Evolutionary conservation across 35 echinoderm and acorn worm genomes (phyloP), one percentile per base, ranked within the genome.

Genomic region (Ophiothrix spiculata): DNA sequence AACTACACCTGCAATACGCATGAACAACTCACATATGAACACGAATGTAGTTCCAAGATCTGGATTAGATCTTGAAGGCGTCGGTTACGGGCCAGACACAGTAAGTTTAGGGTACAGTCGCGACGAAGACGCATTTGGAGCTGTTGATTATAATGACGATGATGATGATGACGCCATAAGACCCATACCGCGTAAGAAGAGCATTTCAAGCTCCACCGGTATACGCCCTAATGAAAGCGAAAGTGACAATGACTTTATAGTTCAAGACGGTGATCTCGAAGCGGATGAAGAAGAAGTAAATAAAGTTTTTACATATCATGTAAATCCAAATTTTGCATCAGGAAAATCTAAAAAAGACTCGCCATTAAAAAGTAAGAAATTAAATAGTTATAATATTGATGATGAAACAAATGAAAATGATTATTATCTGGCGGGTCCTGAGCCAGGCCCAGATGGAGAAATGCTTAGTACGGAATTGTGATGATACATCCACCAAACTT

Each of bases 91-190:
- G 31, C 81, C 81, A 32, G 81, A 84, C 69, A 60, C 63, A 32
- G 42, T 39, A 36, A 84, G 33, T n/a, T 12, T 25, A 25, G 80
- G 39, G 10, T 56, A 56, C 41, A 82, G 28, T 29, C 41, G 32
- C 15, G 41, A 32, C 23, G 77, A 60, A 19, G 49, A 77, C 3
- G 77, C 78, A 1, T 80, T 60, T 35, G 46, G 78, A 1, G 17
- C 54, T 36, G 39, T 39, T 14, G 45, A 75, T n/a, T 38, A 87
- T 14, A 46, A 87, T 16, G 77, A 88, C 54, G 77, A 79, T 4
- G 86, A 88, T 21, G 86, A 88, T 36, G 86, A 88, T 28, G 86
- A 78, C 16, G 76, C 76, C 3, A 38, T 88, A 19, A 78, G 86
- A 32, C 86, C 86, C 0, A 88, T 88, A 28, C 86, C 86, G 23